These are phyloP conservation scores for Metopia argyrocephala DNA, from an alignment of 2,888 invertebrate species.

Conservation along the genomic window DNA sequence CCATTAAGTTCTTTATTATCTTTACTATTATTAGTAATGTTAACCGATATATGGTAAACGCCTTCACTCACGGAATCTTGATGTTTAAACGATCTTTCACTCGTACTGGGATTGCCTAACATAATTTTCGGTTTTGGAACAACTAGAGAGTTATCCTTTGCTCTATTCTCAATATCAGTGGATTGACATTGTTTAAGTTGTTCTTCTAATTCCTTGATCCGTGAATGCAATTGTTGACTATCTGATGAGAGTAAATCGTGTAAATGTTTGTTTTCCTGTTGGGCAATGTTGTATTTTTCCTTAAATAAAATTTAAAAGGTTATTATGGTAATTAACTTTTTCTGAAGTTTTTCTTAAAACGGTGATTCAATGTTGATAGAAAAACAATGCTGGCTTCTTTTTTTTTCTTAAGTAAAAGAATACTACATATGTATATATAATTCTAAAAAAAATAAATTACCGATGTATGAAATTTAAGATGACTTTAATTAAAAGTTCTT, in stretches of 20 bases:
- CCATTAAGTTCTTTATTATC: constrained; percentile 52
- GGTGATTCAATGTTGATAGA: too few species aligned
- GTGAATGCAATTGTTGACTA: constrained; percentile 51
- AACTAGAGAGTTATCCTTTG: constrained; percentile 55
- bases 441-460: too few species aligned
- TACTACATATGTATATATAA: too few species aligned
- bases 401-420: too few species aligned
- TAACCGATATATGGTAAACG: constrained; percentile 77
- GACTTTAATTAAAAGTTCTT: too few species aligned
- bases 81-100: constrained; percentile 75
- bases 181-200: constrained; percentile 67
- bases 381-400: too few species aligned
- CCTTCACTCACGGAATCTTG: constrained; percentile 78
- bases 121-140: constrained; percentile 44
- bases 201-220: constrained; percentile 66
- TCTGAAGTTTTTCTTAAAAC: neutral
- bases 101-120: constrained; percentile 63
- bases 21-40: constrained; percentile 71
- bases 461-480: too few species aligned
- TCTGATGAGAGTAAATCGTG: constrained; percentile 71
- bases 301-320: constrained; percentile 54
- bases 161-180: constrained; percentile 66
- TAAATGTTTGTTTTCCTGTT: constrained; percentile 74
- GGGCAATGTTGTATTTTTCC: constrained; percentile 73
- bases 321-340: too few species aligned